These are phyloP conservation scores for Conus canariensis DNA, from an alignment of 2,888 invertebrate genomes.

Conservation along the genomic window DNA sequence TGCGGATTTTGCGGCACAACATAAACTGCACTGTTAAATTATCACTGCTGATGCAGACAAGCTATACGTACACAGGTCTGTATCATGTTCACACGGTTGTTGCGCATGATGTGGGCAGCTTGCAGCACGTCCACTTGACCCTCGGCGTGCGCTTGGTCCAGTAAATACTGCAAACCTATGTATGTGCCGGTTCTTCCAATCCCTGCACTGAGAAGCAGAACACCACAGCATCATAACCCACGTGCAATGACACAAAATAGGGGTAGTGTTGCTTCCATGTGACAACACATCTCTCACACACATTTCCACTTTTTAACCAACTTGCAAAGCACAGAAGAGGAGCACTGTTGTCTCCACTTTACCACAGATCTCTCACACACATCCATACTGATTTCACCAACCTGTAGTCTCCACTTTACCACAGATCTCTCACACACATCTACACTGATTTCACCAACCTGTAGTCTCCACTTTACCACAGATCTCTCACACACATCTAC, in stretches of 20 bases:
- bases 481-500: neutral
- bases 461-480: slow-evolving; percentile 55
- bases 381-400: slow-evolving; percentile 21
- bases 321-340: too few relatives aligned
- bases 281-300: too few relatives aligned
- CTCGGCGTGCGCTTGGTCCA: slow-evolving; percentile 75
- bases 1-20: too few relatives aligned
- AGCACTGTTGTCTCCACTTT: neutral
- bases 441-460: slow-evolving; percentile 55
- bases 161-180: slow-evolving; percentile 75
- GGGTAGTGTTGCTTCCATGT: slow-evolving; percentile 60
- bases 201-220: slow-evolving; percentile 72
- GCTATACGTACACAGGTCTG: slow-evolving; percentile 72
- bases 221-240: slow-evolving; percentile 38
- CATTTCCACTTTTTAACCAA: too few relatives aligned
- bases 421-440: neutral
- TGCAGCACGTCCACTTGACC: slow-evolving; percentile 72
- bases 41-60: neutral
- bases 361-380: neutral
- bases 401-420: slow-evolving; percentile 64
- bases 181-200: slow-evolving; percentile 78
- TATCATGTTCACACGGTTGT: slow-evolving; percentile 77
- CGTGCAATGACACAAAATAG: slow-evolving; percentile 72
- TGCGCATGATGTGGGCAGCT: slow-evolving; percentile 75
- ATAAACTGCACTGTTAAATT: too few relatives aligned